Evolutionary conservation across 2,888 invertebrate genomes (phyloP), one percentile per base, ranked within the genome.

Genomic region (Sturmia bella): DNA sequence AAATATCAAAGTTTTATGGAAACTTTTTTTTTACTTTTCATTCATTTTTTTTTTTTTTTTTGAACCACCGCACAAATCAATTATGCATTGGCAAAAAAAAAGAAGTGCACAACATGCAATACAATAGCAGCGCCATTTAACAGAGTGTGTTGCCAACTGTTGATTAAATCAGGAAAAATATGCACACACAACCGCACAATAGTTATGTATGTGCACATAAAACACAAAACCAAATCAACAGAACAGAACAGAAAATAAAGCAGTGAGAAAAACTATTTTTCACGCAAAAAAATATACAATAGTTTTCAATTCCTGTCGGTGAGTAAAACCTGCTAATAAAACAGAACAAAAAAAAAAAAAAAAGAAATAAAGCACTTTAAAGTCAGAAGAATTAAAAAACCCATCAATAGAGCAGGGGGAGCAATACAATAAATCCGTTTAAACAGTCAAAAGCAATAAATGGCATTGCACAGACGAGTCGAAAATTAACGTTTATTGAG

Each of bases 121-220:
- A 45, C 61, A 72, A 48, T 72, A 54, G 41, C 54, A 68, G 48
- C 50, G 19, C 68, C 48, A 72, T 76, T 76, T 61, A 68, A 48
- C 56, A 32, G 32, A 24, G 59, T 48, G 59, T 48, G 17, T 76
- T 80, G 72, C 66, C 68, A 80, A 59, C 75, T 80, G 70, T 81
- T 81, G 80, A 72, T 81, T 72, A n/a, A 54, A 41, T 48, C 12
- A 7, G 21, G 5, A 39, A 63, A 63, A 13, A 24, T 9, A 54
- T 15, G 41, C 41, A 57, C 21, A 9, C 37, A 27, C 21, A 64
- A 24, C n/a, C n/a, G 37, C 37, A n/a, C 12, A n/a, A n/a, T n/a
- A 41, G 1, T 54, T 17, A 15, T 11, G 17, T 27, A 45, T 24
- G 5, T 37, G 5, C 11, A 68, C 43, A 4, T 19, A 0, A 41